Base-by-base conservation (phyloP, 2,888 invertebrate species). In the Latrodectus hesperus region DNA sequence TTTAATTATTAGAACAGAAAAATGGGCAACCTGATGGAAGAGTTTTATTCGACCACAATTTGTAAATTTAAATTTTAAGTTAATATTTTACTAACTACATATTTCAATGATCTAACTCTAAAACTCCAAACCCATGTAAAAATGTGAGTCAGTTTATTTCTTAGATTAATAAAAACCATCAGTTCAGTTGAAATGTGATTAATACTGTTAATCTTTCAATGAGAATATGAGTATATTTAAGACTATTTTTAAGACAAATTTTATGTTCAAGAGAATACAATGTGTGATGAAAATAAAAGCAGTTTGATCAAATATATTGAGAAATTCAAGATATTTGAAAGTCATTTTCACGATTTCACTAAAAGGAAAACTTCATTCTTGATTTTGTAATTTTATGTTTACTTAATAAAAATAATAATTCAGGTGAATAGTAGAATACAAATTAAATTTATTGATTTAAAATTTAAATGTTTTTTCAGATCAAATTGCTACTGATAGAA, bases 71-170 rank as follows among this genome's bases (percentile, higher is more conserved):
- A 38, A 71, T 79, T 71, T 71, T 51, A 16, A 55, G 11, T 71
- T 79, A 71, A 60, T 60, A 71, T 70, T 79, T 79, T 38, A 38
- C 38, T 38, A 3, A 38, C 38, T 38, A 38, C 6, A 38, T 38
- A 38, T 38, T 38, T 38, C 38, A 38, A 38, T 38, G 4, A 38
- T 52, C 70, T 71, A 60, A 71, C 60, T 17, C 17, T 38, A 79
- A 55, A 38, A 26, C 26, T 26, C 71, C 71, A 79, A 71, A n/a
- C n/a, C n/a, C n/a, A n/a, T n/a, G 71, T 60, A 51, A 51, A 49
- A 78, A 78, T 14, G n/a, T n/a, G 52, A 78, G 3, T 64, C 65
- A 67, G 65, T 78, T n/a, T 78, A 64, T 78, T 78, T 67, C 68
- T 16, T 22, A 79, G 26, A 38, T 79, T 79, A 53, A 26, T 79